Conservation (phyloP, 2,797 vertebrate species). For the Hydrocynus forskahlii region DNA sequence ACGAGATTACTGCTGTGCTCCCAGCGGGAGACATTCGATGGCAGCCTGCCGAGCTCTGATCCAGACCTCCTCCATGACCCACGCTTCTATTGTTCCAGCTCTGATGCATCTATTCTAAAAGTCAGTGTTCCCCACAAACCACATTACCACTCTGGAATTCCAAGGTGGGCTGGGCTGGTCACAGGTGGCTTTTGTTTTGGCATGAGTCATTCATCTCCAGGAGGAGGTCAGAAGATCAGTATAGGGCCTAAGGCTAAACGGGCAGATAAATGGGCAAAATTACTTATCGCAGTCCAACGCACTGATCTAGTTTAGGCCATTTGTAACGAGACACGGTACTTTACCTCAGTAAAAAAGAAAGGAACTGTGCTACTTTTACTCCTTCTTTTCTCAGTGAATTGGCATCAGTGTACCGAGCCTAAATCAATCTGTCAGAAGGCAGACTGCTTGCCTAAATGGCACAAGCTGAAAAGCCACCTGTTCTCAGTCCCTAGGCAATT, state of each 20-base stretch:
- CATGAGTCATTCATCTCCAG: conserved; percentile 26
- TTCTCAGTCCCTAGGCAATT: conserved; percentile 69
- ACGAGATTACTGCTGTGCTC: conserved; percentile 69
- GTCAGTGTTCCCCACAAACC: conserved; percentile 26
- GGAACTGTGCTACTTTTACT: not conserved
- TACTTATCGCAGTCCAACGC: conserved; percentile 38
- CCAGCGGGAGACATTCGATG: conserved; percentile 44
- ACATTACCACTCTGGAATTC: conserved; percentile 7
- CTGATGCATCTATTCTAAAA: conserved; percentile 25
- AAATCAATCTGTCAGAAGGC: conserved; percentile 78
- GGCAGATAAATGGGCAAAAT: conserved; percentile 23
- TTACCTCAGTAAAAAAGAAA: conserved; percentile 14
- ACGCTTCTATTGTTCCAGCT: conserved; percentile 39
- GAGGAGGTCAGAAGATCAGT: conserved; percentile 20
- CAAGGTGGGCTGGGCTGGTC: conserved; percentile 13
- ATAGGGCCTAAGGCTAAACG: conserved; percentile 28
- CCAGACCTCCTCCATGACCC: conserved; percentile 49
- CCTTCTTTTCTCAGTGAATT: conserved; percentile 57
- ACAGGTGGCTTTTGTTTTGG: conserved; percentile 39
- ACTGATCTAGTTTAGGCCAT: conserved; percentile 38
- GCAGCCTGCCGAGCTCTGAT: conserved; percentile 52
- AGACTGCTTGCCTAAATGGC: conserved; percentile 73
- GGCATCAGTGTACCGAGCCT: conserved; percentile 67
- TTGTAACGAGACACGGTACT: conserved; percentile 11
- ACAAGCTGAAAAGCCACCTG: conserved; percentile 77